These are phyloP conservation scores for Nixonia krombeini DNA, from an alignment of 1,140 invertebrate species.

Conservation along the genomic window DNA sequence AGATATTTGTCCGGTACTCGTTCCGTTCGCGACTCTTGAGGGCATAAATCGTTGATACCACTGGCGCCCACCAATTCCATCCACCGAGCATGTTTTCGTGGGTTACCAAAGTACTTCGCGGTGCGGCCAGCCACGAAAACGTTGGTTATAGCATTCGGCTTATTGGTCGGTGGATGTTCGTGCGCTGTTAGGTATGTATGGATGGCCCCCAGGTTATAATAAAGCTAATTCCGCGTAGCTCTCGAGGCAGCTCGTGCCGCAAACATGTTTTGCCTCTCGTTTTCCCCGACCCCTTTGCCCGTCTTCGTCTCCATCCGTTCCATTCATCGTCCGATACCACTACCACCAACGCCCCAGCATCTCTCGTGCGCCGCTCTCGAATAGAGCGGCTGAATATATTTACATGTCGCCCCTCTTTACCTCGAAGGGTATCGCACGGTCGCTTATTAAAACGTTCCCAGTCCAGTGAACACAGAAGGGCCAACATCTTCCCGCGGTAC, in stretches of 20 bases:
- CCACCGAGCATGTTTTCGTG: conserved; percentile 44
- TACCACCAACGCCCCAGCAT: conserved; percentile 29
- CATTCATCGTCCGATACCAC: conserved; percentile 54
- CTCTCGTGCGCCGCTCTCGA: conserved; percentile 32
- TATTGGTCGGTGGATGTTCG: conserved; percentile 62
- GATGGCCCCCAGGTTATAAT: conserved; percentile 72
- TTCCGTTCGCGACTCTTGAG: conserved; percentile 17
- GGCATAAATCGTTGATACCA: conserved; percentile 31
- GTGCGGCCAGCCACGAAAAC: conserved; percentile 63
- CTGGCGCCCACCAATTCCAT: conserved; percentile 17
- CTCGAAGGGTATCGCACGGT: conserved; percentile 50
- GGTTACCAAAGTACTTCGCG: conserved; percentile 38
- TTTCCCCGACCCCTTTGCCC: conserved; percentile 37
- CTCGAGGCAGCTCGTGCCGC: conserved; percentile 69
- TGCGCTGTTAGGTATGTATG: conserved; percentile 65
- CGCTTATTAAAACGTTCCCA: conserved; percentile 68
- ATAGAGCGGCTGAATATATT: conserved; percentile 57
- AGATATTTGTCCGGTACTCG: no score
- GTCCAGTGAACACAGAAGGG: conserved; percentile 32
- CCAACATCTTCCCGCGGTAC: conserved; percentile 25
- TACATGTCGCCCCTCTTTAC: conserved; percentile 52
- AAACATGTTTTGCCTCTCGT: conserved; percentile 68
- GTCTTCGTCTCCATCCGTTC: conserved; percentile 33
- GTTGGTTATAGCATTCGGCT: conserved; percentile 64
- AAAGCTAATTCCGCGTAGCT: conserved; percentile 70